Percentiles rank a stretch among this genome's conserved stretches.
Conservation (phyloP, 2,113 vertebrate genomes). For the Elephas maximus region DNA sequence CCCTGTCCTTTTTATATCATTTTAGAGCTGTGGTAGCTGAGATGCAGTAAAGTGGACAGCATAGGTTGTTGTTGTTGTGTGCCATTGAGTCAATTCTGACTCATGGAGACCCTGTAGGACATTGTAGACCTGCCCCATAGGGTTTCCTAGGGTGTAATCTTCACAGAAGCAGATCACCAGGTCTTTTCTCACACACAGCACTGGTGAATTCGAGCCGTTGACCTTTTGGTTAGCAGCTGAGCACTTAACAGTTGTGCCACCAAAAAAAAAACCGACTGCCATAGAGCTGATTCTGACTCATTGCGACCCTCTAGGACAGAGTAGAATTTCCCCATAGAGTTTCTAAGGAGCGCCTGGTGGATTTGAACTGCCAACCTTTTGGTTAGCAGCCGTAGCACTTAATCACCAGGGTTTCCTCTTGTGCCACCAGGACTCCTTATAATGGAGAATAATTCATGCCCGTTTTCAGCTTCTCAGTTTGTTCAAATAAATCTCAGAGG, state of each 20-base stretch:
- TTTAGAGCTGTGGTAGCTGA: not conserved
- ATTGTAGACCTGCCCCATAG: too few species aligned
- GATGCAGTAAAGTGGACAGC: not conserved
- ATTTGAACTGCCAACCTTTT: not conserved
- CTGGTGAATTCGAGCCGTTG: not conserved
- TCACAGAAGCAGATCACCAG: not conserved
- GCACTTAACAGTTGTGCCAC: too few species aligned
- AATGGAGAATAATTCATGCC: not conserved
- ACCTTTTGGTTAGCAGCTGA: not conserved
- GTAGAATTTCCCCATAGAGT: too few species aligned
- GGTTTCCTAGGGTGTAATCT: too few species aligned
- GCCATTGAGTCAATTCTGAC: too few species aligned
- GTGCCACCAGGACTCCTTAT: not conserved
- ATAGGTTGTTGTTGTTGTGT: not conserved
- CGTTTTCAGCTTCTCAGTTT: slow-evolving; percentile 30
- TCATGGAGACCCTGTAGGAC: too few species aligned
- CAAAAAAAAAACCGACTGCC: too few species aligned
- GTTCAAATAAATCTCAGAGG: not conserved
- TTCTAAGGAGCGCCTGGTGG: not conserved
- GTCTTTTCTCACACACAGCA: not conserved
- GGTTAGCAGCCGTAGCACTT: not conserved
- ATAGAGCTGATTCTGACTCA: too few species aligned
- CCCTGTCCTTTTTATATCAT: not conserved
- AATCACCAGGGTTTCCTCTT: not conserved
- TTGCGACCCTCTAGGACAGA: too few species aligned